phyloP scores from a whole-genome alignment of 2,113 vertebrate genomes.

The Bungarus multicinctus region DNA sequence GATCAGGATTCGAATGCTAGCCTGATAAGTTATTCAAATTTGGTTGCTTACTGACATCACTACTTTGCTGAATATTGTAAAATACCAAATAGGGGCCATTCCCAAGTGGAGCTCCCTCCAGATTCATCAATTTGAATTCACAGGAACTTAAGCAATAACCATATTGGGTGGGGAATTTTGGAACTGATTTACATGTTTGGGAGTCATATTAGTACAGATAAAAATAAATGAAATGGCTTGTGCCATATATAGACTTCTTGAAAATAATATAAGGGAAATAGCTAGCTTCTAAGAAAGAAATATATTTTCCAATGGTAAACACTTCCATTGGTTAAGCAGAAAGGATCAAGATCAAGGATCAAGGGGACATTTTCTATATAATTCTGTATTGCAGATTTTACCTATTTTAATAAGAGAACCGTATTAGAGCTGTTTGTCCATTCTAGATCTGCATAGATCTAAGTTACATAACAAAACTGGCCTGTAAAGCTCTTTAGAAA shows the following conservation, averaged over 20 bases:
- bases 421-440: neutral
- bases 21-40: neutral
- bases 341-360: neutral
- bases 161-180: neutral
- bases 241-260: neutral
- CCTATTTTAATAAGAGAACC: neutral
- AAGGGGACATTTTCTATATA: neutral
- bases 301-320: neutral
- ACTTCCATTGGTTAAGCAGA: neutral
- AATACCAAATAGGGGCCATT: neutral
- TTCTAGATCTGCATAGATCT: neutral
- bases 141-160: neutral
- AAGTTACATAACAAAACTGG: neutral
- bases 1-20: no score
- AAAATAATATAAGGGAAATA: neutral
- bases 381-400: neutral
- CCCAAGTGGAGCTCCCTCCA: neutral
- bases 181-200: neutral
- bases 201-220: neutral
- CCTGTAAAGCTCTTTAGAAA: neutral
- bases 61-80: neutral
- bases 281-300: neutral
- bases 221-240: neutral
- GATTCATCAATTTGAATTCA: neutral
- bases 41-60: neutral